Evolutionary conservation across 2,888 invertebrate genomes (phyloP), one percentile per base, ranked within the genome.

Genomic region (Drosophila colorata): DNA sequence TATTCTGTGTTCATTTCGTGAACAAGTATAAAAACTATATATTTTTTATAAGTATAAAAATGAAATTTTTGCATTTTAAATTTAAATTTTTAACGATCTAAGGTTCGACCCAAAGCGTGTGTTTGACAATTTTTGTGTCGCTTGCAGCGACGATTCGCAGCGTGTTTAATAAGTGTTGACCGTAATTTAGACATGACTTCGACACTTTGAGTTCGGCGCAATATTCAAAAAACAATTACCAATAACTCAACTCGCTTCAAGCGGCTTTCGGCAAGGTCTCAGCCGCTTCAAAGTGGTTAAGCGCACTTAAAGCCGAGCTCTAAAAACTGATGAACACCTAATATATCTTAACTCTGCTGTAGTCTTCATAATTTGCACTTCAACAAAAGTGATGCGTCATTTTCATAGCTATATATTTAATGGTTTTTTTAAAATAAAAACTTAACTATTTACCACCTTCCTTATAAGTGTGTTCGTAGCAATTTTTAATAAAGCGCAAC

Each of bases 321-420:
- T 51, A 38, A 28, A 57, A 56, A 46, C 33, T 55, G 18, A 31
- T 38, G 43, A 37, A 16, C 51, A 46, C 18, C 48, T 46, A 57
- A 53, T 44, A 28, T 43, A 61, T 41, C 44, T 46, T 25, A 33
- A 14, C 41, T 28, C 40, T 23, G 2, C 13, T 46, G 16, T 37
- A 59, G 43, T 46, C 41, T 58, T 56, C 51, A 58, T 56, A 52
- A n/a, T 38, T 37, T 35, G 28, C 52, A 46, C 52, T 53, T 68
- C 9, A 16, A 7, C 11, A 47, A 7, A 65, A 53, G 9, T 76
- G 67, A 64, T 74, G 77, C 53, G 74, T 83, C 80, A 86, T 80
- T 65, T 59, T 6, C 47, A 64, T 31, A 59, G n/a, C 35, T n/a
- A 44, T 41, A 23, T 1, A 18, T 37, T 33, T 23, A 46, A 43